A percentile compares a stretch with the other conserved stretches of the same genome.
These are phyloP conservation scores for Lamprotornis superbus DNA, from an alignment of 2,113 vertebrate genomes.

Conservation along the genomic window DNA sequence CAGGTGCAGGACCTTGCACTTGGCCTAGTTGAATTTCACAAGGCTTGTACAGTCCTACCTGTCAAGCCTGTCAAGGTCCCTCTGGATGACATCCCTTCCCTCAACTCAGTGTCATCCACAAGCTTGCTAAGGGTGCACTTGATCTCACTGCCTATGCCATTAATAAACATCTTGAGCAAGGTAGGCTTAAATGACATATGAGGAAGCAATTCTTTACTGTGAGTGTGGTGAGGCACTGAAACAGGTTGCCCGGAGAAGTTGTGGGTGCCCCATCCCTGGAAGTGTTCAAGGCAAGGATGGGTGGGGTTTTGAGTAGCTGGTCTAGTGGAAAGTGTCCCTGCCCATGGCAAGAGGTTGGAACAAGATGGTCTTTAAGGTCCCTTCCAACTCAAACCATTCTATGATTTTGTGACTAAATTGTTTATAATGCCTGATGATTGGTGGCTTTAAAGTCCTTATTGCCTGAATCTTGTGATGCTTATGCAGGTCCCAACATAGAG, in stretches of 20 bases:
- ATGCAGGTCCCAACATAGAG: accelerated
- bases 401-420: neutral
- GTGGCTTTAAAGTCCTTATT: neutral
- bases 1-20: neutral
- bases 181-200: neutral
- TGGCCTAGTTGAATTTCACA: neutral
- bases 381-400: neutral
- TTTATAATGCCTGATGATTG: neutral
- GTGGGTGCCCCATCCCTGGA: neutral
- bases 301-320: neutral
- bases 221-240: neutral
- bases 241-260: neutral
- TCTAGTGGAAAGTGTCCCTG: neutral
- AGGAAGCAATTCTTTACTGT: neutral
- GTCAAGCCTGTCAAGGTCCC: neutral
- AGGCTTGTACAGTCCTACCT: neutral
- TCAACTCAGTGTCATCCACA: neutral
- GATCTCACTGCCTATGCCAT: neutral
- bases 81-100: neutral
- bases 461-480: neutral
- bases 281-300: neutral
- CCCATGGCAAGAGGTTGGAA: neutral
- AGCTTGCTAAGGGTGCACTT: neutral
- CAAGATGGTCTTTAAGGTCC: neutral
- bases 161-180: neutral